Evolutionary conservation across 1,140 invertebrate species (phyloP), one percentile per base, ranked within the genome.

Genomic region (Brachionus rotundiformis): DNA sequence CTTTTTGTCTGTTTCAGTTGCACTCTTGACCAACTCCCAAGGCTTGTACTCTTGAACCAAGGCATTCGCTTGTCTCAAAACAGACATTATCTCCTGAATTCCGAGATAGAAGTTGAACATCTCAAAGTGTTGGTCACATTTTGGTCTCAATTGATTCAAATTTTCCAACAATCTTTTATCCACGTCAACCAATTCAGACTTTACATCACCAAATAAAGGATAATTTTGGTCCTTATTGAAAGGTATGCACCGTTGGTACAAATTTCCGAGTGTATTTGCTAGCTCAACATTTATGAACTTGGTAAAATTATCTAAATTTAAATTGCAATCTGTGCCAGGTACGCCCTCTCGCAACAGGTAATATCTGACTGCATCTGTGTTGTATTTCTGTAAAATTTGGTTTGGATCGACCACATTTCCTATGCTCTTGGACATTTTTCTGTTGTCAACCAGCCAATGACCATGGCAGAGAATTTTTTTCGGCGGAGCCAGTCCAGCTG

Each of bases 361-460:
- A 88, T 98, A 99, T 68, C 96, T 89, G 1, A 98, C 87, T 0
- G 94, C 95, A 84, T 94, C 92, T 75, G 88, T 85, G 7, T 90
- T 88, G 80, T 89, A 90, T 47, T 84, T 84, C 0, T 87, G 47
- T n/a, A 89, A 85, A n/a, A 90, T 86, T 19, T 82, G 36, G 23
- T 39, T 91, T 86, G 77, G 91, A 86, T 90, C 3, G 97, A 91
- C 3, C 96, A 94, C 81, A 88, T 99, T 99, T 47, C 93, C 92
- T 84, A 92, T 90, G 3, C 95, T 96, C 89, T 99, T 99, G 10
- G 96, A 98, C 96, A 99, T 99, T 91, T 98, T 99, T 83, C 90
- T 89, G 31, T 92, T 91, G 85, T 96, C 92, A 3, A 96, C 92
- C 0, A 93, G 93, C 96, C 96, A 98, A 89, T 99, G 96, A 4